Conservation (phyloP, 2,888 invertebrate genomes). For the Hirtodrosophila trivittata region DNA sequence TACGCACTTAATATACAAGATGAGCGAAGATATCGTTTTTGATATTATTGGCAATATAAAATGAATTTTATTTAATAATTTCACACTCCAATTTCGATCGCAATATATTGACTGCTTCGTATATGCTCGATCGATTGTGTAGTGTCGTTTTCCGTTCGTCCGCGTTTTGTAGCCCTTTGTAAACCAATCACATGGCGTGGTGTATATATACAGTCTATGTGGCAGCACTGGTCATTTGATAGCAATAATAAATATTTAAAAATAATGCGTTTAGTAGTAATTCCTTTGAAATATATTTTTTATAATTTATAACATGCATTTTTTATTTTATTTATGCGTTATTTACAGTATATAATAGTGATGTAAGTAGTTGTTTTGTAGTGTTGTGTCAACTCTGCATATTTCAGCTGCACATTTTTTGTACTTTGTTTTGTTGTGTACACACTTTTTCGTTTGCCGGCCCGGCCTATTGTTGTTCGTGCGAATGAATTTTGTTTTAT, state of each 20-base stretch:
- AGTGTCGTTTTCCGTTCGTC: constrained; percentile 65
- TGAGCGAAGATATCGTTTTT: background rate
- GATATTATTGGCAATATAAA: background rate
- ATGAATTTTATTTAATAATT: background rate
- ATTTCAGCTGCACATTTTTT: constrained; percentile 10
- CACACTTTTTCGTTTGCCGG: constrained; percentile 53
- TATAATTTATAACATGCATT: background rate
- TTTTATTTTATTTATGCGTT: background rate
- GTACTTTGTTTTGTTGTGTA: constrained; percentile 18
- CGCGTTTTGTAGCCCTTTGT: constrained; percentile 60
- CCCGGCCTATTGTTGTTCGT: constrained; percentile 6
- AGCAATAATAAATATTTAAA: constrained; percentile 10
- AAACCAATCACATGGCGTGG: constrained; percentile 54
- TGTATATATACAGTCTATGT: constrained; percentile 42
- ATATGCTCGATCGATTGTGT: constrained; percentile 39
- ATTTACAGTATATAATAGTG: background rate
- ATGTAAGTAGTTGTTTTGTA: background rate
- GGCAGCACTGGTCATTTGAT: constrained; percentile 49
- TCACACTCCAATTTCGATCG: background rate
- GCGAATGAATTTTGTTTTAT: constrained; percentile 3
- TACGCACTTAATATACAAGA: too few species aligned
- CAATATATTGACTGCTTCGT: constrained; percentile 1
- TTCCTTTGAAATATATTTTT: background rate
- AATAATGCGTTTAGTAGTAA: background rate
- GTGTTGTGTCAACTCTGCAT: constrained; percentile 31